These are phyloP conservation scores for Priocnemis perturbator DNA, from an alignment of 2,888 invertebrate species.

Conservation along the genomic window DNA sequence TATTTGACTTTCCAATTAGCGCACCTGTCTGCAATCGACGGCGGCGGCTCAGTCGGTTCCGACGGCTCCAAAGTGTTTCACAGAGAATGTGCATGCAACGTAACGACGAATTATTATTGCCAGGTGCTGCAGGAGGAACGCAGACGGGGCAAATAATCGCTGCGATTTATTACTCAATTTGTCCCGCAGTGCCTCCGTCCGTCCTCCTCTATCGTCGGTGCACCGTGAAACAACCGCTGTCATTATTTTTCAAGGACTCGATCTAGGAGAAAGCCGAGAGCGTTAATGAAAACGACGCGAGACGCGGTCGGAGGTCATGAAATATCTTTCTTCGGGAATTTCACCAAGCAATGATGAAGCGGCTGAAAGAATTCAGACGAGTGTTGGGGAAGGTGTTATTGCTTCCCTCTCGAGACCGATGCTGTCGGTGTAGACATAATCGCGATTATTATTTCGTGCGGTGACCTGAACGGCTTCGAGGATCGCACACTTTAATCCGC, in stretches of 20 bases:
- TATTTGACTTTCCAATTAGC: conserved; percentile 65
- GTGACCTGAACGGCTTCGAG: too few relatives aligned
- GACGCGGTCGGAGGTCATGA: conserved; percentile 21
- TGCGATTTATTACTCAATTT: conserved; percentile 57
- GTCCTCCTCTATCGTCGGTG: conserved; percentile 37
- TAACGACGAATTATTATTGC: too few relatives aligned
- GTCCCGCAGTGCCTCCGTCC: conserved; percentile 32
- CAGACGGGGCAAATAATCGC: conserved; percentile 19
- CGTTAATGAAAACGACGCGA: conserved; percentile 40
- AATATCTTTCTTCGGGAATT: conserved; percentile 17
- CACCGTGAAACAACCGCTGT: conserved; percentile 49
- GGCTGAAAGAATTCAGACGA: too few relatives aligned
- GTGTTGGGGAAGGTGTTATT: too few relatives aligned
- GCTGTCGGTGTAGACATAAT: neutral
- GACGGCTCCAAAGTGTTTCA: neutral
- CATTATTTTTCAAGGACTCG: conserved; percentile 54
- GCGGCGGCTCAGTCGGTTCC: conserved; percentile 17
- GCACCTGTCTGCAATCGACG: conserved; percentile 52
- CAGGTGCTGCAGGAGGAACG: neutral
- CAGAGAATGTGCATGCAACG: too few relatives aligned
- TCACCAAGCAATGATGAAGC: too few relatives aligned
- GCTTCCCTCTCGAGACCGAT: neutral
- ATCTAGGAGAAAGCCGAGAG: conserved; percentile 10
- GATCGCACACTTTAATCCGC: too few relatives aligned
- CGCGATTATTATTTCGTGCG: too few relatives aligned